Conservation (phyloP, 2,888 invertebrate species). For the Cheilosia vernalis region DNA sequence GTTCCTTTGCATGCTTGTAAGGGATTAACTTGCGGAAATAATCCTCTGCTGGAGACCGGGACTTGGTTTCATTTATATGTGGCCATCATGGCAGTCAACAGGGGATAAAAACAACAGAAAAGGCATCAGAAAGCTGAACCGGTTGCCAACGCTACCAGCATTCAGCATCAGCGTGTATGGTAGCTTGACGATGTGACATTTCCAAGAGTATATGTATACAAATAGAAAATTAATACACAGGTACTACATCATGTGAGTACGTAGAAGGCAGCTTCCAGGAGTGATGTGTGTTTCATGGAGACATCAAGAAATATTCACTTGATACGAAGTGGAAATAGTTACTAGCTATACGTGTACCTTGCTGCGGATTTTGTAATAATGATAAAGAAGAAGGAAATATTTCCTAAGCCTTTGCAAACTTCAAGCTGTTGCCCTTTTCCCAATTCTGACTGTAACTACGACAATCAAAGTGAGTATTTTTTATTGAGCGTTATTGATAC, state of each 20-base stretch:
- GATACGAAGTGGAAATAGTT: slow-evolving; percentile 31
- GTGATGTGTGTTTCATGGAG: slow-evolving; percentile 51
- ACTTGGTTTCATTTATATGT: slow-evolving; percentile 48
- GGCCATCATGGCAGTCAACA: slow-evolving; percentile 19
- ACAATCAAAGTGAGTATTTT: no score
- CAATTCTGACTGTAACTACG: no score
- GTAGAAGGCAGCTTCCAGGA: slow-evolving; percentile 44
- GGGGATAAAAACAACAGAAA: slow-evolving; percentile 48
- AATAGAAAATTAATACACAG: not conserved
- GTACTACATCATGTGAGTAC: not conserved
- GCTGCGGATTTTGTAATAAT: not conserved
- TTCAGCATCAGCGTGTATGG: slow-evolving; percentile 13
- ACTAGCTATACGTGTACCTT: not conserved
- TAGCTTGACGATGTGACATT: slow-evolving; percentile 58
- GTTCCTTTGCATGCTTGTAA: slow-evolving; percentile 64
- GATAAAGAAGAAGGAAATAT: no score
- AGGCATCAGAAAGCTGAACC: slow-evolving; percentile 63
- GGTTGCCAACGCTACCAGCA: slow-evolving; percentile 49
- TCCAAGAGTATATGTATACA: not conserved
- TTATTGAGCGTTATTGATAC: no score
- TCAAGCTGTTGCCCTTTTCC: no score
- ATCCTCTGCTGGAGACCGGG: slow-evolving; percentile 66
- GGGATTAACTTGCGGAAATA: slow-evolving; percentile 75
- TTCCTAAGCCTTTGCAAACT: no score
- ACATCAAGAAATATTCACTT: slow-evolving; percentile 41